Evolutionary conservation across 2,888 invertebrate genomes (phyloP), one percentile per base, ranked within the genome.

Genomic region (Arge pagana): DNA sequence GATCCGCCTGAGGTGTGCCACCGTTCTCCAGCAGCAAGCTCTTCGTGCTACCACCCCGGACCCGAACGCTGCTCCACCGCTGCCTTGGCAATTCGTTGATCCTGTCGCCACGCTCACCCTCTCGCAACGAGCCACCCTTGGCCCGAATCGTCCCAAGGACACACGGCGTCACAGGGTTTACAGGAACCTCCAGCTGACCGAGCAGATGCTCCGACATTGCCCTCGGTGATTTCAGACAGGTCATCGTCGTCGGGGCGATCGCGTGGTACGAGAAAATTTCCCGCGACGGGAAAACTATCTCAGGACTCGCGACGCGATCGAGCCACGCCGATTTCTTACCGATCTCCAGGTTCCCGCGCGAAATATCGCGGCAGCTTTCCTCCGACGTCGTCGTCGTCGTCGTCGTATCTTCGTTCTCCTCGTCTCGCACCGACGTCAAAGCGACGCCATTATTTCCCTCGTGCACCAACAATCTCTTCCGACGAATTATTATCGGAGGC

Each of bases 191-290:
- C 24, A 66, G 58, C 54, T 72, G 75, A 52, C 70, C 74, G 63
- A 76, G 55, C 57, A 74, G 72, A 64, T 76, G 73, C 64, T 74
- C 74, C 63, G 76, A 74, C 70, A 71, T 71, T 53, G 71, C 67
- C 63, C 72, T 60, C 55, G 75, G 71, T 55, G 74, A 74, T 64
- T 74, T 76, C 43, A 75, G 68, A 60, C 71, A 74, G 24, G 72
- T 71, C 75, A 74, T 72, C 13, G 72, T 68, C 31, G 63, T 62
- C 13, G 69, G 66, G 13, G 67, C 66, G 54, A 73, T 65, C 62
- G 72, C 70, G 64, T 72, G 71, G 52, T 69, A 69, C 41, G 71
- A 67, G 3, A 71, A 70, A 62, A 51, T 36, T 61, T 64, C 23
- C 60, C 52, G 21, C 65, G 58, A 10, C 65, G 55, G 4, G 63